Evolutionary conservation across 2,888 invertebrate species (phyloP), one percentile per base, ranked within the genome.

Genomic region (Antheraea yamamai): DNA sequence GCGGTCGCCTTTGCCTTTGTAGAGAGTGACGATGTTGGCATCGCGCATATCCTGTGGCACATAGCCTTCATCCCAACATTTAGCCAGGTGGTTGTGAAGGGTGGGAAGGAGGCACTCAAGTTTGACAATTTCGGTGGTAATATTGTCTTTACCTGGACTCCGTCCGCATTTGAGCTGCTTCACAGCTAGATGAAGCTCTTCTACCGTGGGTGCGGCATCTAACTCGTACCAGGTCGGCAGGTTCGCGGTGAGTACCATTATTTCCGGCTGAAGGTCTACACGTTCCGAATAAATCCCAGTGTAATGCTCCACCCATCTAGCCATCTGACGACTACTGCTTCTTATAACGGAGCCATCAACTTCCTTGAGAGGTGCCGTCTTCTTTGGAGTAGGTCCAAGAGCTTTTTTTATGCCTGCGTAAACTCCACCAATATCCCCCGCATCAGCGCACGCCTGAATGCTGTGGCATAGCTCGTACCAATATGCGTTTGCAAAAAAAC

Each of bases 241-340:
- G n/a, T n/a, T 58, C n/a, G 58, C 0, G 1, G 20, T 58, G 16
- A 64, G 26, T 26, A 26, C 23, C 64, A 64, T 18, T 64, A 26
- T 26, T 64, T 64, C 26, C 26, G 64, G 26, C 64, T 26, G 23
- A 14, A 64, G 23, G 1, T 64, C 14, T 16, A 64, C 64, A 26
- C 26, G 64, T 14, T 14, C 16, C 26, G 64, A 64, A 26, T 64
- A 26, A 8, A 64, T 10, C 64, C 14, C 18, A 18, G 23, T 26
- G 64, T 64, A n/a, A n/a, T n/a, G n/a, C n/a, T n/a, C n/a, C n/a
- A n/a, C n/a, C 23, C 61, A 61, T 61, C 64, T 64, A 64, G 26
- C 23, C 14, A 64, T 64, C 26, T 26, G 64, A 64, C 26, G 26
- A 26, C 64, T 64, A 26, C 64, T 64, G 14, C 14, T 14, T 64